Base-by-base conservation (phyloP, 2,797 vertebrate species). In the Myotis planiceps region DNA sequence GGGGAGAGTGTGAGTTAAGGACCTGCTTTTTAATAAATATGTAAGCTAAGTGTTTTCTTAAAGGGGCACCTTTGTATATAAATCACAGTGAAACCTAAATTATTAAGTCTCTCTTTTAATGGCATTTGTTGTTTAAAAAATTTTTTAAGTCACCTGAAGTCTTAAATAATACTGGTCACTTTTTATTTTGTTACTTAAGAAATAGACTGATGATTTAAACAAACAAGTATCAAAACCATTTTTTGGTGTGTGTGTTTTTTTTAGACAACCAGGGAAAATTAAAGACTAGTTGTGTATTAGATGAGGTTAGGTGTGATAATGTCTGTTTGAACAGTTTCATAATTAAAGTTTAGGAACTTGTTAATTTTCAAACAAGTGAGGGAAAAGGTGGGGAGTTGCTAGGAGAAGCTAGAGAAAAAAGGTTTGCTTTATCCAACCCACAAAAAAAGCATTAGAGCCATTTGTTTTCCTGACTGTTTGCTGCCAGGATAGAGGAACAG, bases 31-130 rank as follows among this genome's bases (percentile, higher is more conserved):
- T 84, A 79, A 81, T 66, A 90, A 93, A 51, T 92, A 37, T 23
- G 1, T 76, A 92, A 74, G 39, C 76, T 79, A 75, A 75, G 27
- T 47, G 2, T 68, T 27, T 85, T 76, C 63, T 51, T 39, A 88
- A 81, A 80, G 79, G 60, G 32, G 1, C 5, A 53, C 60, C 14
- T 93, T 55, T 92, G 1, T 71, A 5, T 96, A 13, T 90, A 91
- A 83, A 81, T 93, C 34, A 96, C 72, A 69, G 32, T 94, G 32
- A 29, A 90, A 79, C 34, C 88, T 80, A 92, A 92, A 66, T 84
- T 86, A 68, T 39, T 95, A 69, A 85, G 49, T 82, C n/a, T 55
- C 27, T 91, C 45, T 88, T 76, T 60, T 55, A 63, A 65, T 58
- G 10, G 53, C 14, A 60, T 32, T 86, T 29, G 49, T 9, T 68